Evolutionary conservation across 2,797 vertebrate genomes (phyloP), one percentile per base, ranked within the genome.

Genomic region (Sternarchorhynchus goeldii): DNA sequence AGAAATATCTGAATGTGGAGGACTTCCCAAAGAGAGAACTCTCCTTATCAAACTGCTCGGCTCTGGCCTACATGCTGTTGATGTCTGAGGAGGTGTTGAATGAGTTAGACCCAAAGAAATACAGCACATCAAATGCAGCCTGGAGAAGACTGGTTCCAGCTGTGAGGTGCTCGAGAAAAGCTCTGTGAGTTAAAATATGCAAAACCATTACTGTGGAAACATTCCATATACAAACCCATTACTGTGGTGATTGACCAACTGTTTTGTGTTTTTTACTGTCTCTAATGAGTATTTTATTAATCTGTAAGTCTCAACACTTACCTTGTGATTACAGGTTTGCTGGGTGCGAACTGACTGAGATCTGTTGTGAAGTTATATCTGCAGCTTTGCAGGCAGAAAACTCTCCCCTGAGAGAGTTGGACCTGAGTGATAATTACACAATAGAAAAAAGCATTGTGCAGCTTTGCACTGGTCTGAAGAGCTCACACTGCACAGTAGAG

Each of bases 41-140:
- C 36, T 81, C 81, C n/a, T 25, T 34, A 0, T 31, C 73, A 29
- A 79, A 82, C 20, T 86, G 85, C 64, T 83, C 81, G 67, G 77
- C 59, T 0, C n/a, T 84, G 41, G 81, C 79, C 16, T 82, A 78
- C 31, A 53, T 78, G 31, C 80, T 82, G 17, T 34, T 82, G 75
- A 60, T 82, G 75, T 80, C 76, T 53, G 29, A 73, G 0, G 80
- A 70, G 3, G 53, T 59, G 12, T 58, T 79, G 41, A 68, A 82
- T 55, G 78, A 80, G 7, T 69, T 85, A 2, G 6, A 82, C 29
- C 45, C 75, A 4, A 84, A 78, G 45, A 79, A 67, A 60, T 82
- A 74, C 56, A 76, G 63, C 16, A 31, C 18, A 0, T 57, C 68
- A 20, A 50, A 32, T 18, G 17, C 16, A 0, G 84, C 78, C 50